A percentile compares a stretch with the other conserved stretches of the same genome.
Conservation (phyloP, 2,888 invertebrate species). For the Podabrus alpinus region DNA sequence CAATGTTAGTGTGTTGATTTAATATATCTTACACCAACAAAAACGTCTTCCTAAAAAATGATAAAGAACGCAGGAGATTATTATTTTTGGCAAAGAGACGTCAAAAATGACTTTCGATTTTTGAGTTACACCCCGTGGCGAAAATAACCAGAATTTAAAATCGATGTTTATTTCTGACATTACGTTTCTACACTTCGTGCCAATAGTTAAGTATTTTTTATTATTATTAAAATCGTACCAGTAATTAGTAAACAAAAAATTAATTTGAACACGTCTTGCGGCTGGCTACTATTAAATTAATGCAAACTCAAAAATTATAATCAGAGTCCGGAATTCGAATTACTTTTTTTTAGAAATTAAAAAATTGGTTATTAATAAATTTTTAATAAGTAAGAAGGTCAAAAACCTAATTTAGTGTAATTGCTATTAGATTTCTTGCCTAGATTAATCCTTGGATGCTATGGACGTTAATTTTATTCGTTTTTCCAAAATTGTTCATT, state of each 20-base stretch:
- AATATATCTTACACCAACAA: not conserved
- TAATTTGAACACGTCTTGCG: not conserved
- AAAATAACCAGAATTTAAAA: not conserved
- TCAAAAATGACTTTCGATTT: slow-evolving; percentile 14
- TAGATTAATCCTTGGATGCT: not conserved
- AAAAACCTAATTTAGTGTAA: not conserved
- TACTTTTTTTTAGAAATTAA: not conserved
- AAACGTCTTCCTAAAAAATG: not conserved
- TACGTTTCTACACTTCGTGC: not conserved
- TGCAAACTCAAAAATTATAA: not conserved
- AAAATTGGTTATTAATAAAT: not conserved
- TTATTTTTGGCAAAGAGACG: slow-evolving; percentile 4
- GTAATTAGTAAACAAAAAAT: not conserved
- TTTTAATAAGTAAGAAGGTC: not conserved
- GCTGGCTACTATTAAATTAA: no score
- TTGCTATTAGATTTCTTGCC: not conserved
- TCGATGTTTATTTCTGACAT: not conserved
- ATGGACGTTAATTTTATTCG: not conserved
- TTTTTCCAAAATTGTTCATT: not conserved
- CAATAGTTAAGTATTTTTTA: not conserved
- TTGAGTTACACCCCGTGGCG: not conserved
- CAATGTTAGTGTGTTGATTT: not conserved
- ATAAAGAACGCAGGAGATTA: not conserved
- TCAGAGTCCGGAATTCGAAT: not conserved
- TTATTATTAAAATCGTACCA: not conserved